Evolutionary conservation across 2,113 vertebrate species (phyloP).

Genomic region (Lepus timidus): DNA sequence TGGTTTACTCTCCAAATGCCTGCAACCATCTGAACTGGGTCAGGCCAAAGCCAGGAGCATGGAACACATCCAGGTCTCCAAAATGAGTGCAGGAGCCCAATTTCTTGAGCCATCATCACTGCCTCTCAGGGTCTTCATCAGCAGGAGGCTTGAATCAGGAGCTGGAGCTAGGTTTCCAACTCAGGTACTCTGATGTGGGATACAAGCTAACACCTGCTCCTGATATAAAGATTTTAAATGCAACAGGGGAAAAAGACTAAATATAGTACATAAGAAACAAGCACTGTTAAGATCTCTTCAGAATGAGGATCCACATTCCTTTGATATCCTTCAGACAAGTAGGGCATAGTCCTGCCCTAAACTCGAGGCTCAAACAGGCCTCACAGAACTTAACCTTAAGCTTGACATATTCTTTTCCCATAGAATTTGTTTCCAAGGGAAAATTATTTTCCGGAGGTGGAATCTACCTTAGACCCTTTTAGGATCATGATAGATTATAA

Average conservation of each 20-base stretch:
- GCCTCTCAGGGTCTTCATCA: too few relatives aligned
- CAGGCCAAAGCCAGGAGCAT: too few relatives aligned
- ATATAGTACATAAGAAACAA: background rate
- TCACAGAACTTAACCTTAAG: background rate
- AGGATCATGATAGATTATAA: background rate
- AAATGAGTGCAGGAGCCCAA: too few relatives aligned
- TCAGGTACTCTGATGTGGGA: too few relatives aligned
- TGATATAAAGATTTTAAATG: background rate
- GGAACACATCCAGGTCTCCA: too few relatives aligned
- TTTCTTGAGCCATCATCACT: too few relatives aligned
- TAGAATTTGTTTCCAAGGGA: slow-evolving; percentile 37
- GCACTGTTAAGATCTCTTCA: background rate
- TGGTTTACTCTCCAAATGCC: too few relatives aligned
- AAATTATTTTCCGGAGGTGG: slow-evolving; percentile 34
- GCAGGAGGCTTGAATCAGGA: too few relatives aligned
- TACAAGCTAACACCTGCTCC: too few relatives aligned
- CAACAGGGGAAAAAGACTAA: background rate
- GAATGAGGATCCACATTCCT: background rate
- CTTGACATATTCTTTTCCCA: background rate
- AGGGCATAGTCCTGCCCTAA: background rate
- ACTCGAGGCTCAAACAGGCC: background rate
- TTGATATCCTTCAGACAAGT: background rate
- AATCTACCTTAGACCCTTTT: background rate
- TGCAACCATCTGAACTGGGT: too few relatives aligned
- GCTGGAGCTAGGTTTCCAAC: too few relatives aligned